phyloP scores from a whole-genome alignment of 2,113 vertebrate species.

The Erythrocebus patas region DNA sequence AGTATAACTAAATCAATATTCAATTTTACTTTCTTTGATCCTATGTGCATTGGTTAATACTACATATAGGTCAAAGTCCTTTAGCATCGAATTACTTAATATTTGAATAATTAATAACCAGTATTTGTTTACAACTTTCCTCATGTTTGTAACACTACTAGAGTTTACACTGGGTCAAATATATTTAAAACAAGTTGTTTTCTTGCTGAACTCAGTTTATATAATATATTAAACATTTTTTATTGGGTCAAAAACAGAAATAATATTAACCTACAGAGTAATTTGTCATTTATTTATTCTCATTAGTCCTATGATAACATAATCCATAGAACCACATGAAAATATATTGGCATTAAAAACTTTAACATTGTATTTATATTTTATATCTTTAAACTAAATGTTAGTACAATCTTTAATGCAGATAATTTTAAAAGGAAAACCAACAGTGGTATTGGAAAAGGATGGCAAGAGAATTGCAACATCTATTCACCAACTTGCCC shows the following conservation, averaged over 20 bases:
- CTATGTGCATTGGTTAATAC: neutral
- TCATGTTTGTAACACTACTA: neutral
- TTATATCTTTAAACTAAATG: slow-evolving; percentile 28
- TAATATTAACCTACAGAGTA: slow-evolving; percentile 13
- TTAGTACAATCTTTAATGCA: neutral
- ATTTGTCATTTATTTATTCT: slow-evolving; percentile 38
- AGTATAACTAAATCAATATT: neutral
- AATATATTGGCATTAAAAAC: neutral
- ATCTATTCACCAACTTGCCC: neutral
- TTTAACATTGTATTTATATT: neutral
- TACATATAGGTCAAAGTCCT: neutral
- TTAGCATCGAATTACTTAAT: neutral
- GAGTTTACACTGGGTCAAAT: neutral
- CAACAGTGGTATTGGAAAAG: neutral
- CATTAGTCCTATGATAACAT: slow-evolving; percentile 42
- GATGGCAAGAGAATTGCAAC: neutral
- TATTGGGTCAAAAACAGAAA: slow-evolving; percentile 32
- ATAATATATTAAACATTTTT: slow-evolving; percentile 43
- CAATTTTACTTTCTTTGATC: neutral
- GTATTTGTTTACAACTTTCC: neutral
- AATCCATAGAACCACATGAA: neutral
- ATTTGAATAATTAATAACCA: slow-evolving; percentile 13
- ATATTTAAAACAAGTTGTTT: slow-evolving; percentile 42
- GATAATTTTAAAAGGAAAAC: neutral
- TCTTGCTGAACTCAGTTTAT: slow-evolving; percentile 36